These are phyloP conservation scores for Oscheius sp. DNA, from an alignment of 2,888 invertebrate genomes.

Conservation along the genomic window DNA sequence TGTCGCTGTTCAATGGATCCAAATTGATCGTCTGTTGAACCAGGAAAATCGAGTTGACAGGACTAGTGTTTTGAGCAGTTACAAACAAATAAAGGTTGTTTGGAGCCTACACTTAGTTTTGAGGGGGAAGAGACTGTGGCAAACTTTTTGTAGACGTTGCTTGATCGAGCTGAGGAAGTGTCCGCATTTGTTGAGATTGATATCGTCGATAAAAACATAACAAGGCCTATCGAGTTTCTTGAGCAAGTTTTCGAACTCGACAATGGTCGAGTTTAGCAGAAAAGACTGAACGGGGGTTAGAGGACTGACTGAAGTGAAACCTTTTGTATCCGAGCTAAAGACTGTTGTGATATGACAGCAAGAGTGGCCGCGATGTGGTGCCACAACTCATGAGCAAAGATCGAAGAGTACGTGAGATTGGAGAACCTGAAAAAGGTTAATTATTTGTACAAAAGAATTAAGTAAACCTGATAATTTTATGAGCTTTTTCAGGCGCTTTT, in stretches of 20 bases:
- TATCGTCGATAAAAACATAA: slow-evolving; percentile 70
- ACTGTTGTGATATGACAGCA: slow-evolving; percentile 40
- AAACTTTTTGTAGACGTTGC: slow-evolving; percentile 19
- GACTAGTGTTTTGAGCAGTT: slow-evolving; percentile 48
- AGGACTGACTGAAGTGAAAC: not conserved
- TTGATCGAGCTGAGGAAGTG: slow-evolving; percentile 46
- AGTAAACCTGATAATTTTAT: slow-evolving; percentile 50
- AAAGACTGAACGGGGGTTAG: slow-evolving; percentile 35
- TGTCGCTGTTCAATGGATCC: slow-evolving; percentile 48
- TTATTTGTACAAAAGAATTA: not conserved
- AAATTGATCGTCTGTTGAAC: slow-evolving; percentile 53
- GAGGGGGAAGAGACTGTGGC: not conserved
- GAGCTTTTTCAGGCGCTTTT: slow-evolving; percentile 44
- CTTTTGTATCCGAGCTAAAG: slow-evolving; percentile 40
- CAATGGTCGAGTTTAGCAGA: slow-evolving; percentile 34
- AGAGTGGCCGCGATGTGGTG: slow-evolving; percentile 43
- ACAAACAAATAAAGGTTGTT: slow-evolving; percentile 50
- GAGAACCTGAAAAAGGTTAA: slow-evolving; percentile 48
- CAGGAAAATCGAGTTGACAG: slow-evolving; percentile 52
- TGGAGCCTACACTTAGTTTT: slow-evolving; percentile 42
- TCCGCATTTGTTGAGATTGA: slow-evolving; percentile 66
- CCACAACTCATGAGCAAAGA: slow-evolving; percentile 70
- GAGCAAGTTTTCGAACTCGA: slow-evolving; percentile 17
- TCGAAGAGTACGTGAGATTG: slow-evolving; percentile 60
- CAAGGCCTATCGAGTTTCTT: slow-evolving; percentile 56